Percentiles rank a stretch among this genome's conserved stretches.
phyloP scores from a whole-genome alignment of 2,113 vertebrate genomes.

The Salvelinus namaycush region DNA sequence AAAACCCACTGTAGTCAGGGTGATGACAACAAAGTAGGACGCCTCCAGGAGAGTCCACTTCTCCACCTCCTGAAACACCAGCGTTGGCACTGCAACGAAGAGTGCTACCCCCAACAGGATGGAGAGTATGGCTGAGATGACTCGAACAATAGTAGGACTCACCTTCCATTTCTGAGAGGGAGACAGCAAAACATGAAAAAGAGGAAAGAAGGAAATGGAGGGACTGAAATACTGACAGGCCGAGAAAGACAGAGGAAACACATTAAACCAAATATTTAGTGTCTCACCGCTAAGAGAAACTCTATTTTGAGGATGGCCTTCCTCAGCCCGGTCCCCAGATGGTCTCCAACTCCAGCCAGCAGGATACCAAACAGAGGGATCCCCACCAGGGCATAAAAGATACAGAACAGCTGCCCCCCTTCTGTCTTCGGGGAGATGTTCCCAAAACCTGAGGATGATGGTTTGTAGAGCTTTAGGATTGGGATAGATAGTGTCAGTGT shows the following conservation, averaged over 20 bases:
- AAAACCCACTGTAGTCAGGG: conserved; percentile 89
- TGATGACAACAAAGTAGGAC: conserved; percentile 88
- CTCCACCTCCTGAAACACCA: conserved; percentile 83
- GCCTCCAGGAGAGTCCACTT: conserved; percentile 82
- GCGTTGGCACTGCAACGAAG: conserved; percentile 82
- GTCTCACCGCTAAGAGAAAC: conserved; percentile 81
- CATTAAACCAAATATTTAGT: neutral
- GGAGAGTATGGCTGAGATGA: conserved; percentile 85
- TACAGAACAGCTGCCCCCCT: conserved; percentile 85
- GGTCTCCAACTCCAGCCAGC: conserved; percentile 86
- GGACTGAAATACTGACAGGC: neutral
- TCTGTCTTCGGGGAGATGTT: conserved; percentile 85
- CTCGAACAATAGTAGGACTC: conserved; percentile 80
- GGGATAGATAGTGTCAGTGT: neutral
- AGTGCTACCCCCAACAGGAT: conserved; percentile 84
- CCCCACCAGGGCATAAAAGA: conserved; percentile 87
- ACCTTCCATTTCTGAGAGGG: conserved; percentile 83
- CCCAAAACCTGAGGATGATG: conserved; percentile 79
- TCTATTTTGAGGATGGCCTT: conserved; percentile 83
- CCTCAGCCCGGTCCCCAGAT: conserved; percentile 84
- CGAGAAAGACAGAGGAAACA: neutral
- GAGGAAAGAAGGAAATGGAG: neutral
- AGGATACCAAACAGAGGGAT: conserved; percentile 89
- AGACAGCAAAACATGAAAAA: neutral
- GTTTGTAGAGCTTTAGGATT: conserved; percentile 12